Evolutionary conservation across 2,113 vertebrate species (phyloP).

Genomic region (Mustelus asterias): DNA sequence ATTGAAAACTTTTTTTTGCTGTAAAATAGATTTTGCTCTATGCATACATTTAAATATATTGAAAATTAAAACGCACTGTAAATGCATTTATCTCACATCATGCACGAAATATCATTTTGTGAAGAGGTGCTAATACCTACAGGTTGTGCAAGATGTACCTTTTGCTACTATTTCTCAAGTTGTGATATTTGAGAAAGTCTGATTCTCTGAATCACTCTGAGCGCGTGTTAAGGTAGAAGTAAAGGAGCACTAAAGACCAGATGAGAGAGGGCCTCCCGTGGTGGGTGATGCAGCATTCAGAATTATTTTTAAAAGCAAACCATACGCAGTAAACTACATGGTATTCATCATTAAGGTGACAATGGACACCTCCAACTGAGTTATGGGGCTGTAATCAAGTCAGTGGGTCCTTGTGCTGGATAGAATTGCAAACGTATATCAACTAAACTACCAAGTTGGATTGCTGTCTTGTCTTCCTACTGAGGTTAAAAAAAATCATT

Average conservation of each 20-base stretch:
- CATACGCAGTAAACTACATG: not conserved
- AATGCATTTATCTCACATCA: not conserved
- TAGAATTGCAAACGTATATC: not conserved
- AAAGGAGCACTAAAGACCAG: not conserved
- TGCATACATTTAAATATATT: not conserved
- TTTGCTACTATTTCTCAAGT: not conserved
- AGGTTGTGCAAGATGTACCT: not conserved
- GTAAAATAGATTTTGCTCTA: not conserved
- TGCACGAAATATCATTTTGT: not conserved
- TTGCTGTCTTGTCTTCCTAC: not conserved
- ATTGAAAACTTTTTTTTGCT: not conserved
- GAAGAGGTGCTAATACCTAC: not conserved
- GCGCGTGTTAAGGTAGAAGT: not conserved
- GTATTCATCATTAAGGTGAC: not conserved
- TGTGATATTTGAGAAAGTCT: not conserved
- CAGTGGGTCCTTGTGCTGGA: not conserved
- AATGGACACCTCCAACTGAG: not conserved
- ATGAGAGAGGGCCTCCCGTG: too few species aligned
- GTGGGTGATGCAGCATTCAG: not conserved
- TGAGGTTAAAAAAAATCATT: not conserved
- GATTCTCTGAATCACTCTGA: not conserved
- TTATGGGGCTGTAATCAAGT: not conserved
- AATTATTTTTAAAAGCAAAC: not conserved
- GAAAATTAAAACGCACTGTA: not conserved
- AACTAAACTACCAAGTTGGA: not conserved